Percentiles rank a stretch among this genome's conserved stretches.
Evolutionary conservation across 2,113 vertebrate species (phyloP).

Genomic region (Silurus glanis): DNA sequence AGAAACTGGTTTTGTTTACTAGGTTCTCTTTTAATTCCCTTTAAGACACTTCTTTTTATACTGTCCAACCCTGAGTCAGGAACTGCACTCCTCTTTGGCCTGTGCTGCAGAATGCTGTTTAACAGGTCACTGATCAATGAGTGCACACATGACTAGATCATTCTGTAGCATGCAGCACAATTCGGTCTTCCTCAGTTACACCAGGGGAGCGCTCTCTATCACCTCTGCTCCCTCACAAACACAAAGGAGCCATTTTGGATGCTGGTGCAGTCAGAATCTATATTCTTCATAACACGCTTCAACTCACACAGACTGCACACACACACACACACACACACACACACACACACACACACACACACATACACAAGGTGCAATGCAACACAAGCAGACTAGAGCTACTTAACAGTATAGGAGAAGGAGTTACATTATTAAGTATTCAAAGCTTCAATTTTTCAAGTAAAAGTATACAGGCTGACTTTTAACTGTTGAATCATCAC

Average conservation of each 20-base stretch:
- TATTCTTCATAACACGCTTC: conserved; percentile 65
- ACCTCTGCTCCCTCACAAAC: conserved; percentile 30
- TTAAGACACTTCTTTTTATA: background rate
- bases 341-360: conserved; percentile 30
- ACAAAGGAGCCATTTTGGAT: conserved; percentile 48
- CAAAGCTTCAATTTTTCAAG: background rate
- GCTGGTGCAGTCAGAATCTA: conserved; percentile 46
- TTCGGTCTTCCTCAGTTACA: background rate
- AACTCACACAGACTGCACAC: conserved; percentile 44
- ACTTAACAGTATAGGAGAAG: background rate
- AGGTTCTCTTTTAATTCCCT: background rate
- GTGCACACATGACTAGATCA: background rate
- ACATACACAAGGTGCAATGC: conserved; percentile 19
- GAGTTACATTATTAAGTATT: background rate
- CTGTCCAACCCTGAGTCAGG: background rate
- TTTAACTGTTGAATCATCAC: background rate
- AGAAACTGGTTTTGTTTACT: background rate
- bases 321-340: conserved; percentile 29
- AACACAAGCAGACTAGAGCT: background rate
- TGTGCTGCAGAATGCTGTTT: background rate
- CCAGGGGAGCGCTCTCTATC: conserved; percentile 49
- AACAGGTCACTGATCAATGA: conserved; percentile 25
- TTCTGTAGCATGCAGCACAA: background rate
- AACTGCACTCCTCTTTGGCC: conserved; percentile 6
- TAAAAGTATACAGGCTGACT: background rate